Conservation (phyloP, 2,888 invertebrate genomes). For the Vesta saturnalis region DNA sequence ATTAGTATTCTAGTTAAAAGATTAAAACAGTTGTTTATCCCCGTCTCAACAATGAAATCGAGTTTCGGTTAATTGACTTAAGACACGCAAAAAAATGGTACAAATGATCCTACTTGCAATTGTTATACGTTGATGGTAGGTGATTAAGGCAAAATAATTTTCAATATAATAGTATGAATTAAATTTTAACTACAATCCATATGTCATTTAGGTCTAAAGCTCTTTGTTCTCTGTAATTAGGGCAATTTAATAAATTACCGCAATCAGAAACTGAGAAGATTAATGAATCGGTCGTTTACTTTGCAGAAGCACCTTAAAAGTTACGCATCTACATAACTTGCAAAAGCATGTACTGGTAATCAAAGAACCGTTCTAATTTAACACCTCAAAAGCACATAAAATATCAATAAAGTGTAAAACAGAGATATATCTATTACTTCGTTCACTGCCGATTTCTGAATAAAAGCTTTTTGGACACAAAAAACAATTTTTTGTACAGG, state of each 20-base stretch:
- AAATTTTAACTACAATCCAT: background rate
- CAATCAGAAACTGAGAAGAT: background rate
- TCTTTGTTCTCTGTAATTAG: background rate
- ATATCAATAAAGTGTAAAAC: too few species aligned
- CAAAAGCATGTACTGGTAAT: too few species aligned
- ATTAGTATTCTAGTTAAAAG: constrained; percentile 9
- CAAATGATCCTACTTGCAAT: background rate
- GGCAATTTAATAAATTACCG: background rate
- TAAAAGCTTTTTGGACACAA: too few species aligned
- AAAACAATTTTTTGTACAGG: too few species aligned
- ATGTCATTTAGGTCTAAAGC: background rate
- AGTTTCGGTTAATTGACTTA: constrained; percentile 22
- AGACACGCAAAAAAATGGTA: constrained; percentile 20
- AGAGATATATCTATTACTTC: too few species aligned
- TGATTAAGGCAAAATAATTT: background rate
- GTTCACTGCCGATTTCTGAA: too few species aligned
- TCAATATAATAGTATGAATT: background rate
- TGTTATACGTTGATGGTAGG: background rate
- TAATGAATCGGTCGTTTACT: background rate
- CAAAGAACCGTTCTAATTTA: too few species aligned
- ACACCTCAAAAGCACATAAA: too few species aligned
- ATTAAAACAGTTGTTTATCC: constrained; percentile 19
- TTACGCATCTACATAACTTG: too few species aligned
- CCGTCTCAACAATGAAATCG: constrained; percentile 12
- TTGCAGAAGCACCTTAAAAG: background rate